Base-by-base conservation (phyloP, 1,140 invertebrate genomes). In the Sarcophaga peregrina region DNA sequence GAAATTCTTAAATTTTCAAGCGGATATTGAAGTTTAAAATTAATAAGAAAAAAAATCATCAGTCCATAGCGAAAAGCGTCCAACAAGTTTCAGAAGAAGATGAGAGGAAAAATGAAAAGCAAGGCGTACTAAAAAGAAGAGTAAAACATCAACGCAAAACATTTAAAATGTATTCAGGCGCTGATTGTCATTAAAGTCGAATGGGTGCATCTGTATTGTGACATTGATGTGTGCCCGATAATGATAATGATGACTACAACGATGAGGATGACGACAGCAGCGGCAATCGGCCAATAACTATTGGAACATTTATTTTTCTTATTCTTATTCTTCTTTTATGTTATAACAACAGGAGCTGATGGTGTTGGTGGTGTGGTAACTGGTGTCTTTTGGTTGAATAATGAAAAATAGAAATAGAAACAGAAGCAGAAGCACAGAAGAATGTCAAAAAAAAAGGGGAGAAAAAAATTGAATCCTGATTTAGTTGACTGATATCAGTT, bases 121-220 rank as follows among this genome's bases (percentile, higher is more conserved):
- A n/a, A 37, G 25, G 4, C 25, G 25, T 37, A 37, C 1, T 37
- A 37, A 37, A 37, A 37, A 37, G 25, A 37, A 37, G 8, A 25
- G 62, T 20, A 68, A 68, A 68, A 68, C 62, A 68, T 68, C 62
- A 68, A 68, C 62, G 62, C 62, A 20, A 68, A 68, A 68, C 62
- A 68, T 68, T 68, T 68, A 68, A 68, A 68, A 68, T 68, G 62
- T 68, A 68, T 68, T 68, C 62, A 68, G 62, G 62, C 62, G 62
- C 62, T 68, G 62, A 68, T 68, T 68, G 62, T 68, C 62, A 68
- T 68, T 68, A 68, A 68, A 68, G 62, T 68, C 17, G 25, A 37
- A 37, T 37, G 1, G 62, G 62, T 68, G 62, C 20, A 68, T n/a
- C n/a, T 17, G 62, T 68, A 68, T 68, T 68, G 62, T 68, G 62